phyloP scores from a whole-genome alignment of 2,888 invertebrate species.

The Machimus atricapillus region DNA sequence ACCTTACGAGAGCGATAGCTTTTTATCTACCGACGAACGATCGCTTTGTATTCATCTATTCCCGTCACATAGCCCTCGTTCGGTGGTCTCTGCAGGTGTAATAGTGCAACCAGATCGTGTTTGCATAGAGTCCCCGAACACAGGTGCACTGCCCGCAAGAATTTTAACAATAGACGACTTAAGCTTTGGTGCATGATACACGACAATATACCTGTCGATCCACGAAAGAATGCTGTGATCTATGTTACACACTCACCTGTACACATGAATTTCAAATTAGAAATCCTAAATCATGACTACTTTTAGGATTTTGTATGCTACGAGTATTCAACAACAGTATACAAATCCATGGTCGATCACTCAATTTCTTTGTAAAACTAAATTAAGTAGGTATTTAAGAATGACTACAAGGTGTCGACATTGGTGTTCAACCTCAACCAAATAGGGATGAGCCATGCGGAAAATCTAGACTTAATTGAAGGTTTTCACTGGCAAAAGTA shows the following conservation, averaged over 20 bases:
- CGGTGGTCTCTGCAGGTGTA: not conserved
- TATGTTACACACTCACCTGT: not conserved
- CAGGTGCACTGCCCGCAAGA: not conserved
- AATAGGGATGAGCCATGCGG: not conserved
- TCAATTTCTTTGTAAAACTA: not conserved
- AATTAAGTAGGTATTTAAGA: not conserved
- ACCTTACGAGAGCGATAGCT: slow-evolving; percentile 44
- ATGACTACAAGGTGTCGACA: not conserved
- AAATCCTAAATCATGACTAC: not conserved
- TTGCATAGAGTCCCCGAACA: not conserved
- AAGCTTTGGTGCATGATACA: not conserved
- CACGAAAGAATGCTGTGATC: slow-evolving; percentile 6
- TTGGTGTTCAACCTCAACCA: not conserved
- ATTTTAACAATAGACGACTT: not conserved
- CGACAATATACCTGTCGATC: not conserved
- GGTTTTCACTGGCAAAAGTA: not conserved
- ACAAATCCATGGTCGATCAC: not conserved
- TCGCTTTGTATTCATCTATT: slow-evolving; percentile 36
- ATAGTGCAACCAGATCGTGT: slow-evolving; percentile 17
- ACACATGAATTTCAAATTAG: not conserved
- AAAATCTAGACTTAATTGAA: not conserved
- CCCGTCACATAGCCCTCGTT: slow-evolving; percentile 29
- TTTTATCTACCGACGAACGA: not conserved
- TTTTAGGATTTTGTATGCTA: not conserved
- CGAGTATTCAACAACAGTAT: not conserved